Conservation (phyloP, 2,797 vertebrate genomes). For the Scleropages formosus region DNA sequence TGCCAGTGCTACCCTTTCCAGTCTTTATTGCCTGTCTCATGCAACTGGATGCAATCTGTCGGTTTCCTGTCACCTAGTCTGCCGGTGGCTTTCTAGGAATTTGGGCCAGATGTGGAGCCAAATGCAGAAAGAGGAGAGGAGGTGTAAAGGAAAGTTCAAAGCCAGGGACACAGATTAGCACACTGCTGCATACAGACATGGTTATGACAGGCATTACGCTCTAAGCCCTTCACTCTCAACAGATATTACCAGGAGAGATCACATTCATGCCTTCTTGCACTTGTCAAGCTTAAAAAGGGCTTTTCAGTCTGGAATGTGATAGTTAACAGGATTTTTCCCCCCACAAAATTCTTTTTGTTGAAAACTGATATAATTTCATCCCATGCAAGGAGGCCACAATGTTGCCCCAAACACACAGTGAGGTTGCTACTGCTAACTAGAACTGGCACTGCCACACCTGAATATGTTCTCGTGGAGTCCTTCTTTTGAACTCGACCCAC, state of each 20-base stretch:
- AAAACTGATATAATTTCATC: conserved; percentile 8
- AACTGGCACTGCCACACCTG: too few relatives aligned
- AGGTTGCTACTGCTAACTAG: too few relatives aligned
- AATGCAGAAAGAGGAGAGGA: conserved; percentile 12
- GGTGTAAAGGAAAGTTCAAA: not conserved
- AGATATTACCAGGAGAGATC: conserved; percentile 5
- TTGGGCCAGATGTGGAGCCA: not conserved
- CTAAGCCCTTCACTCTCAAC: not conserved
- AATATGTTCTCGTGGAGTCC: too few relatives aligned
- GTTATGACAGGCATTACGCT: not conserved
- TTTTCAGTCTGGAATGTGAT: conserved; percentile 6
- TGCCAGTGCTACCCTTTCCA: not conserved
- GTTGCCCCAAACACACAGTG: too few relatives aligned
- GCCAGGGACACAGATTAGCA: conserved; percentile 9
- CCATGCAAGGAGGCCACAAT: not conserved
- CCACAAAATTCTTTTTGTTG: not conserved
- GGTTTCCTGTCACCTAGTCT: conserved; percentile 13
- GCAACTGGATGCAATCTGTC: conserved; percentile 17
- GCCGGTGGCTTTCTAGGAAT: conserved; percentile 4
- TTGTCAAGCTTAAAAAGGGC: conserved; percentile 5
- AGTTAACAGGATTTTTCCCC: conserved; percentile 8
- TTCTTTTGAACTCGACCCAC: too few relatives aligned
- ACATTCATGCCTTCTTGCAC: conserved; percentile 8
- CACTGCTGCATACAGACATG: conserved; percentile 4
- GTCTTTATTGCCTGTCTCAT: conserved; percentile 6